phyloP scores from a whole-genome alignment of 1,140 invertebrate species.

The Acromyrmex charruanus region DNA sequence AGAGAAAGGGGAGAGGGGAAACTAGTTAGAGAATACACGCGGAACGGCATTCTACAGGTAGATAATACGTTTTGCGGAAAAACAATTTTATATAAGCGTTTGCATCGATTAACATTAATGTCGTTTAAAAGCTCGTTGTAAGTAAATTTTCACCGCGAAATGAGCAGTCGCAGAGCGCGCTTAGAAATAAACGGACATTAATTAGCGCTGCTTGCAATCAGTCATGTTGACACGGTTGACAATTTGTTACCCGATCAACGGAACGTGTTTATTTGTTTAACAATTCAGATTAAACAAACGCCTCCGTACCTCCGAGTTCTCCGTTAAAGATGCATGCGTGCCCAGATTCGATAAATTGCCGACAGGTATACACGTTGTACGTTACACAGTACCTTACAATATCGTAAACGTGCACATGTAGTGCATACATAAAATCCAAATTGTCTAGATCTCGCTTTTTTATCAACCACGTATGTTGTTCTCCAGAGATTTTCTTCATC shows the following conservation, averaged over 20 bases:
- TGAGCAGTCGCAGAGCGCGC: background rate
- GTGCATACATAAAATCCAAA: background rate
- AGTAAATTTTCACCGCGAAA: background rate
- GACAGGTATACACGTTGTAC: background rate
- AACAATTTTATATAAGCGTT: conserved; percentile 16
- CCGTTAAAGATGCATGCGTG: background rate
- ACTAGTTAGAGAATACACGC: background rate
- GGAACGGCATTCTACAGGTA: conserved; percentile 26
- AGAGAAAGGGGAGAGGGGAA: background rate
- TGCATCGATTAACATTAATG: conserved; percentile 17
- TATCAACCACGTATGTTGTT: background rate
- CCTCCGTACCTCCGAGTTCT: background rate
- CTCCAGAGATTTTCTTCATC: background rate
- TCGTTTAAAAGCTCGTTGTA: background rate
- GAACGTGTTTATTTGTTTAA: conserved; percentile 37
- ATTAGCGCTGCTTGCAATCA: conserved; percentile 55
- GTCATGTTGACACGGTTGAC: conserved; percentile 41
- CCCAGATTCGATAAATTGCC: conserved; percentile 1
- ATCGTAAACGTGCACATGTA: background rate
- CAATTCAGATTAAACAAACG: conserved; percentile 31
- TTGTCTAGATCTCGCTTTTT: background rate
- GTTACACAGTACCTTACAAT: background rate
- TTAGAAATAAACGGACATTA: conserved; percentile 47
- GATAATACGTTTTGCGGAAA: background rate
- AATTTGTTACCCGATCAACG: conserved; percentile 36